Conservation (phyloP, 2,113 vertebrate genomes). For the Antennarius striatus region DNA sequence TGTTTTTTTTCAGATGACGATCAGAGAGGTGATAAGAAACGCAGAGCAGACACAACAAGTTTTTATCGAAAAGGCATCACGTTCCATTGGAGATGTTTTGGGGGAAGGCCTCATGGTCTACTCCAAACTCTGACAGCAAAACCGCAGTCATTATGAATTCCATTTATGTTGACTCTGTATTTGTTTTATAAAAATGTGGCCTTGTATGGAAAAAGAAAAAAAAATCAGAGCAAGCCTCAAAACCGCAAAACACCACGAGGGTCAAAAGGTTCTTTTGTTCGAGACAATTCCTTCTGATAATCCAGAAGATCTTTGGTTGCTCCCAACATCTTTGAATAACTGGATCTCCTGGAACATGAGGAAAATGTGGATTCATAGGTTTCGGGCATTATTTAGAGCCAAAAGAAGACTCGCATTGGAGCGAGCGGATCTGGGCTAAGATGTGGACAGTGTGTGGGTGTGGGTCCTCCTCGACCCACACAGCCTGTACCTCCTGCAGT, state of each 20-base stretch:
- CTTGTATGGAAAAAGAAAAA: constrained; percentile 30
- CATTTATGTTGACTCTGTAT: constrained; percentile 3
- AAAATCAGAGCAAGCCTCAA: background rate
- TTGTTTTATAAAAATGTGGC: constrained; percentile 17
- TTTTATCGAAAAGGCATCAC: constrained; percentile 30
- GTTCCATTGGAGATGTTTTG: constrained; percentile 2
- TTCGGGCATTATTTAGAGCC: background rate
- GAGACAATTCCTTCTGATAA: no score
- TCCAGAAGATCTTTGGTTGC: no score
- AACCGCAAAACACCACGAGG: background rate
- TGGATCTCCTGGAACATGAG: no score
- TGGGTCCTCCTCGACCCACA: constrained; percentile 16
- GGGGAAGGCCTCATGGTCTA: constrained; percentile 18
- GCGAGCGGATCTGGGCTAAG: constrained; percentile 1
- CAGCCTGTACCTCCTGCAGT: constrained; percentile 51
- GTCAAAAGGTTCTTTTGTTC: no score
- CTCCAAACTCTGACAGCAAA: constrained; percentile 9
- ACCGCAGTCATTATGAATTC: constrained; percentile 28
- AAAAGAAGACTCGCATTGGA: background rate
- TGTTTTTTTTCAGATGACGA: background rate
- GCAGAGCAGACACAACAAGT: constrained; percentile 51
- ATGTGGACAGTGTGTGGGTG: constrained; percentile 25
- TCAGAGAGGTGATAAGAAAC: constrained; percentile 1
- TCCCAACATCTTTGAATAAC: no score
- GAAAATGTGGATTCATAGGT: no score